Conservation (phyloP, 2,888 invertebrate species). For the Podotricha telesiphe region DNA sequence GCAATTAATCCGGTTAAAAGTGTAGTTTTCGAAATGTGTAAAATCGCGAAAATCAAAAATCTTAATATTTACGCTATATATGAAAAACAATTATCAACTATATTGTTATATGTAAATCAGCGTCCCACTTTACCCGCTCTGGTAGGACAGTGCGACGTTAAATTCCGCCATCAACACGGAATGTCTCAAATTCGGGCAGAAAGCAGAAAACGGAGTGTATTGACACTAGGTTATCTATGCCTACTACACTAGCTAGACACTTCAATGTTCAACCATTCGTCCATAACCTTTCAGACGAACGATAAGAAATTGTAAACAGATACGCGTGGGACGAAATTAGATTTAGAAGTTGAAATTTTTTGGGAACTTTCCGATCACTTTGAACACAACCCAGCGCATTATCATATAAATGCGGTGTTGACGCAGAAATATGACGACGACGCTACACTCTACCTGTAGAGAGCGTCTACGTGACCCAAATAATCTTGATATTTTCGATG, state of each 20-base stretch:
- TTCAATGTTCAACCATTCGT: too few species aligned
- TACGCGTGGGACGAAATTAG: conserved; percentile 74
- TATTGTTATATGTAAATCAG: too few species aligned
- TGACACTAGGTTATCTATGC: background rate
- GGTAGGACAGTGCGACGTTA: background rate
- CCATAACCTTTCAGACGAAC: conserved; percentile 37
- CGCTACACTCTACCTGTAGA: conserved; percentile 33
- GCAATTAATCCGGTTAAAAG: too few species aligned
- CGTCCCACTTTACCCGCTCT: too few species aligned
- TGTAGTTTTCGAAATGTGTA: too few species aligned
- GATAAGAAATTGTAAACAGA: conserved; percentile 58
- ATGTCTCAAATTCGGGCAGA: background rate
- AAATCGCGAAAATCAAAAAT: too few species aligned
- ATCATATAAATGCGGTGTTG: conserved; percentile 64
- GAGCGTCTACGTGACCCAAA: conserved; percentile 40
- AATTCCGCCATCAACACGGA: background rate
- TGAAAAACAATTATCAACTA: too few species aligned
- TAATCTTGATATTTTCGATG: conserved; percentile 35
- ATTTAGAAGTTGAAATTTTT: conserved; percentile 79
- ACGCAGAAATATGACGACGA: conserved; percentile 76
- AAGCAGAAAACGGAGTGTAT: background rate
- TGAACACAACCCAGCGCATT: conserved; percentile 63
- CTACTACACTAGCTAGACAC: too few species aligned
- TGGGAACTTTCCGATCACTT: conserved; percentile 74
- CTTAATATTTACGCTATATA: too few species aligned